Percentiles rank a stretch among this genome's conserved stretches.
These are phyloP conservation scores for Cantharis lateralis DNA, from an alignment of 2,888 invertebrate genomes.

Conservation along the genomic window DNA sequence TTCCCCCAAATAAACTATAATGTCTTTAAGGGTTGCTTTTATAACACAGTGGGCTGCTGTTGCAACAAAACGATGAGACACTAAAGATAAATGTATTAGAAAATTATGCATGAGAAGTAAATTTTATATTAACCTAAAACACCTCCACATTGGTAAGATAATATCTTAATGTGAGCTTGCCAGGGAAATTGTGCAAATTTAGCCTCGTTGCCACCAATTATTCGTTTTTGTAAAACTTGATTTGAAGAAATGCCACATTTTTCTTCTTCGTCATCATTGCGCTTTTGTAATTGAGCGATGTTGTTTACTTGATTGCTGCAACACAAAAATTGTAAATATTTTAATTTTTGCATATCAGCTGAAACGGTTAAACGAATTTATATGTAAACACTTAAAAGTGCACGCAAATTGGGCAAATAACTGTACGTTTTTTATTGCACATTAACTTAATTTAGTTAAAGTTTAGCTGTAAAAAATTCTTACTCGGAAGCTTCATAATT, in stretches of 20 bases:
- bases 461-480: slow-evolving; percentile 22
- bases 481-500: slow-evolving; percentile 37
- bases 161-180: slow-evolving; percentile 84
- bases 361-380: not conserved
- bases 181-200: slow-evolving; percentile 80
- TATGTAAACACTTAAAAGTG: not conserved
- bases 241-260: slow-evolving; percentile 72
- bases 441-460: not conserved
- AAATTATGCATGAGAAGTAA: not conserved
- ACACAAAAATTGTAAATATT: not conserved
- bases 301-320: not conserved
- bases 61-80: slow-evolving; percentile 74
- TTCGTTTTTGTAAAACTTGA: slow-evolving; percentile 68
- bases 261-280: slow-evolving; percentile 53
- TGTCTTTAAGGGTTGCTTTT: slow-evolving; percentile 72
- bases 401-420: not conserved
- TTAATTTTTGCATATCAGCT: no score
- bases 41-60: slow-evolving; percentile 86
- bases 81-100: slow-evolving; percentile 48
- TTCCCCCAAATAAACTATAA: slow-evolving; percentile 79
- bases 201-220: slow-evolving; percentile 81
- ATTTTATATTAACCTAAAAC: slow-evolving; percentile 62
- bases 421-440: not conserved
- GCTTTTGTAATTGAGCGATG: slow-evolving; percentile 42
- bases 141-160: slow-evolving; percentile 82